Conservation (phyloP, 2,888 invertebrate species). For the Iselma pallidipennis region DNA sequence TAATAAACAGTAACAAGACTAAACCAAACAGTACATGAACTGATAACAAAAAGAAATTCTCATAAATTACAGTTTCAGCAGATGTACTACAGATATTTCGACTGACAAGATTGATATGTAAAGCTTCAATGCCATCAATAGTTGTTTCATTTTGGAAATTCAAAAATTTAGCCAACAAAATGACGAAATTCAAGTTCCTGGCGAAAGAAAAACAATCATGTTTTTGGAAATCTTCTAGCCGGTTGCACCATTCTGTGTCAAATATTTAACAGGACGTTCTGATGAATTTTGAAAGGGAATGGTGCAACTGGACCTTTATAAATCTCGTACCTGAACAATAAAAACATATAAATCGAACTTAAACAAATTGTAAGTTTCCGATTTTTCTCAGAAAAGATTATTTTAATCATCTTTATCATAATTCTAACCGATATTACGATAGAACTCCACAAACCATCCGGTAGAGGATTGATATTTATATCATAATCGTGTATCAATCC, state of each 20-base stretch:
- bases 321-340: slow-evolving; percentile 11
- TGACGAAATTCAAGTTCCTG: neutral
- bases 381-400: neutral
- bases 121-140: slow-evolving; percentile 17
- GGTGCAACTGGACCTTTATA: too few relatives aligned
- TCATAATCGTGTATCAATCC: slow-evolving; percentile 36
- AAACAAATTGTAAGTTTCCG: slow-evolving; percentile 1
- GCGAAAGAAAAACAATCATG: neutral
- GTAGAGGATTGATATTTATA: slow-evolving; percentile 30
- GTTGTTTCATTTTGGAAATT: slow-evolving; percentile 6
- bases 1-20: slow-evolving; percentile 27
- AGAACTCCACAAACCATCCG: slow-evolving; percentile 19
- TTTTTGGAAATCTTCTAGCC: neutral
- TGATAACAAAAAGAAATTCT: slow-evolving; percentile 33
- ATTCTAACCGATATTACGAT: slow-evolving; percentile 1
- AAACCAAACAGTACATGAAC: slow-evolving; percentile 35
- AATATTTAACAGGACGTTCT: too few relatives aligned
- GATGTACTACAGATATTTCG: slow-evolving; percentile 12
- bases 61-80: slow-evolving; percentile 24
- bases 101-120: slow-evolving; percentile 17
- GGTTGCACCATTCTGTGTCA: too few relatives aligned
- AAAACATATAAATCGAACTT: slow-evolving; percentile 1
- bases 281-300: too few relatives aligned
- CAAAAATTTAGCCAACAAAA: slow-evolving; percentile 17
- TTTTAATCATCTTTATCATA: slow-evolving; percentile 7